Evolutionary conservation across 2,113 vertebrate species (phyloP).

Genomic region (Hepsetus odoe): DNA sequence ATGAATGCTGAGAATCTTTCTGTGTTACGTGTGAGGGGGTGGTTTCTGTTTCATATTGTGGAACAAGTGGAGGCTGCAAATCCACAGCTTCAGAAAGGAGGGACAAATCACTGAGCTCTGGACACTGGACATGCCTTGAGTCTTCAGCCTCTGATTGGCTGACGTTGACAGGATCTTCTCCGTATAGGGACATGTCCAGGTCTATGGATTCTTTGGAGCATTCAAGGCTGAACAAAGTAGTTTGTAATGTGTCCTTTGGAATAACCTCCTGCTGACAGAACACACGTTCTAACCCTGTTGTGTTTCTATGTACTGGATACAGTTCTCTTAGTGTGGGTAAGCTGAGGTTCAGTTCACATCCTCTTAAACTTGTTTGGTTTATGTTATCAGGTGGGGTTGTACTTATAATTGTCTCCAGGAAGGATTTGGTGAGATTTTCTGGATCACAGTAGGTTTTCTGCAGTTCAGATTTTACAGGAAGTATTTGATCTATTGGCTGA

Average conservation of each 20-base stretch:
- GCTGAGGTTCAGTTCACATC: not conserved
- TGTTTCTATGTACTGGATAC: not conserved
- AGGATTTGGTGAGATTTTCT: not conserved
- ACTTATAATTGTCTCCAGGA: not conserved
- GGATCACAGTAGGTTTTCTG: not conserved
- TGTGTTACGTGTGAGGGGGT: not conserved
- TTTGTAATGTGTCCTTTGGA: not conserved
- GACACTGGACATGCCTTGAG: not conserved
- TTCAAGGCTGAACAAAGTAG: slow-evolving; percentile 3
- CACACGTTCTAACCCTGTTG: not conserved
- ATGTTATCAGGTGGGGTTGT: not conserved
- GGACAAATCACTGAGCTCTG: slow-evolving; percentile 16
- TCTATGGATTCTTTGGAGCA: slow-evolving; percentile 25
- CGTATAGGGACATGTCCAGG: slow-evolving; percentile 32
- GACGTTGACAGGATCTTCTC: not conserved
- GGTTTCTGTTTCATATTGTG: not conserved
- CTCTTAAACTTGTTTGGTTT: slow-evolving; percentile 6
- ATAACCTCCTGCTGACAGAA: not conserved
- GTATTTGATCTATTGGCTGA: not conserved
- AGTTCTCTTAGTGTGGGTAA: not conserved
- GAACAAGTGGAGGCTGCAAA: not conserved
- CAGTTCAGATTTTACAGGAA: not conserved
- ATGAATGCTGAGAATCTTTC: not conserved
- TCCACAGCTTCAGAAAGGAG: slow-evolving; percentile 12
- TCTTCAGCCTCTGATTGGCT: slow-evolving; percentile 27